Evolutionary conservation across 2,113 vertebrate species (phyloP).

Genomic region (Dipodomys merriami): DNA sequence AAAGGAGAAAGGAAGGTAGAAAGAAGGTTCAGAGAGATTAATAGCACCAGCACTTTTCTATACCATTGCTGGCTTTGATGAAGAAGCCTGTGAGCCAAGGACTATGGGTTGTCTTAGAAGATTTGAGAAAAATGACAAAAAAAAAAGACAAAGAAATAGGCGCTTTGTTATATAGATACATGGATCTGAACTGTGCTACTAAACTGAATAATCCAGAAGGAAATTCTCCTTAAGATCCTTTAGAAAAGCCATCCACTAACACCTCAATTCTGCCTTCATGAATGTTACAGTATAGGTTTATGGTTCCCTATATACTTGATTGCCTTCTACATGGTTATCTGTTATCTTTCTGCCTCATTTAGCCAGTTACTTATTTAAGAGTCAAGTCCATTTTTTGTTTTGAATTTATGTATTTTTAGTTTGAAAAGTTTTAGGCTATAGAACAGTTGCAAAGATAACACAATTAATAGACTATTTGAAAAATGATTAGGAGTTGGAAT

Average conservation of each 20-base stretch:
- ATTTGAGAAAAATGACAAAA: neutral
- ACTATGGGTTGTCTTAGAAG: neutral
- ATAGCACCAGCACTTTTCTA: neutral
- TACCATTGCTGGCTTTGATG: neutral
- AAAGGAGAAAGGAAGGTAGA: neutral
- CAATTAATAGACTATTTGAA: neutral
- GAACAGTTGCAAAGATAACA: neutral
- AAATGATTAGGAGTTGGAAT: slow-evolving; percentile 2
- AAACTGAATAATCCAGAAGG: neutral
- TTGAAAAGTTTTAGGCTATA: slow-evolving; percentile 35
- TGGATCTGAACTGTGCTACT: neutral
- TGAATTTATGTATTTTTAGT: slow-evolving; percentile 8
- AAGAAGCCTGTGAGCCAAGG: neutral
- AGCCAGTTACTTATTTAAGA: neutral
- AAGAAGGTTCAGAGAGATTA: neutral
- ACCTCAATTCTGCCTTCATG: neutral
- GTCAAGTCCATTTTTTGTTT: neutral
- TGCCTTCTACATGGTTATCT: slow-evolving; percentile 20
- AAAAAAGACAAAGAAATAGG: neutral
- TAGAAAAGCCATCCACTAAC: neutral
- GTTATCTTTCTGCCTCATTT: neutral
- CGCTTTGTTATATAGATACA: neutral
- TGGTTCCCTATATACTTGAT: neutral
- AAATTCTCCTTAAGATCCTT: neutral
- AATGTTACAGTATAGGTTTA: neutral